Evolutionary conservation across 1,140 invertebrate genomes (phyloP).

Genomic region (Drosophila triauraria): DNA sequence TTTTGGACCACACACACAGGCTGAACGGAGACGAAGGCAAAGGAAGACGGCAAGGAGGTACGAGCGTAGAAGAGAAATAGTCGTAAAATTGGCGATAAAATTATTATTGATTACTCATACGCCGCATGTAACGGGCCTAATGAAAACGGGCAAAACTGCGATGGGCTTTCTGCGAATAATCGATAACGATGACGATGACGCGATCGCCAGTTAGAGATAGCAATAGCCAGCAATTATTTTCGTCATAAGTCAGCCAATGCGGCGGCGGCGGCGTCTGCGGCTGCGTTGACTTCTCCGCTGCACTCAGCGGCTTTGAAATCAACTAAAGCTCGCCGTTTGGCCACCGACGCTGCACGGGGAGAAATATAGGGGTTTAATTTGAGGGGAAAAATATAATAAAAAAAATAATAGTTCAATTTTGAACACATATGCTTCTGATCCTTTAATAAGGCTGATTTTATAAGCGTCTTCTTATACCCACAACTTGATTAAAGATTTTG

Average conservation of each 20-base stretch:
- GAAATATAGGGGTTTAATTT: background rate
- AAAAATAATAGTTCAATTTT: background rate
- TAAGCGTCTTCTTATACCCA: too few relatives aligned
- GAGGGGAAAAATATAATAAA: background rate
- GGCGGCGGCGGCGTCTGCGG: constrained; percentile 21
- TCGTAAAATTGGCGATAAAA: constrained; percentile 62
- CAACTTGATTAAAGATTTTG: too few relatives aligned
- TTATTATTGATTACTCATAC: constrained; percentile 82
- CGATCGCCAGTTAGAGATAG: constrained; percentile 71
- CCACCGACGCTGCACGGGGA: constrained; percentile 39
- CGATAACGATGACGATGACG: constrained; percentile 72
- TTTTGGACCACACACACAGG: constrained; percentile 58
- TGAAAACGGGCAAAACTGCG: constrained; percentile 50
- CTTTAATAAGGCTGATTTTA: too few relatives aligned
- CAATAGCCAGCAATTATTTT: constrained; percentile 80
- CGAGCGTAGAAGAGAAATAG: constrained; percentile 18
- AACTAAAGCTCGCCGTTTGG: constrained; percentile 20
- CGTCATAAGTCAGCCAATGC: constrained; percentile 83
- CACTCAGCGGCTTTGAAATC: constrained; percentile 26
- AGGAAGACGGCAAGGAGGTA: constrained; percentile 18
- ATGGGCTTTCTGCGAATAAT: constrained; percentile 65
- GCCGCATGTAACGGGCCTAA: constrained; percentile 63
- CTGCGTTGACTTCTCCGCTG: constrained; percentile 41
- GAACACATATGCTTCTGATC: too few relatives aligned
- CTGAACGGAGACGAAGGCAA: constrained; percentile 21